These are phyloP conservation scores for Cetoscarus ocellatus DNA, from an alignment of 2,797 vertebrate genomes.

Conservation along the genomic window DNA sequence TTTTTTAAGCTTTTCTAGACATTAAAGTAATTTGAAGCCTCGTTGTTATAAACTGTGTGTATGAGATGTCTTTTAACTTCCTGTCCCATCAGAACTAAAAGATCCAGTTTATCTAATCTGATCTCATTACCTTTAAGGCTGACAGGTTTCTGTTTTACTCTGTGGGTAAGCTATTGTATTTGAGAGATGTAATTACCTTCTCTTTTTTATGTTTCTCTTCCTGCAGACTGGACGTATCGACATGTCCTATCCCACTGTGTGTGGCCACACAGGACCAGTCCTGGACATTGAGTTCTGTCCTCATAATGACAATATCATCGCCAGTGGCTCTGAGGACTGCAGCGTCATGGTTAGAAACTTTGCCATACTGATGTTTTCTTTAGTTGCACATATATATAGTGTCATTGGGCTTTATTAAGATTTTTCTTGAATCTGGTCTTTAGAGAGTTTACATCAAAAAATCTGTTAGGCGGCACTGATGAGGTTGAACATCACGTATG, in stretches of 20 bases:
- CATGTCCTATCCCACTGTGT: slow-evolving; percentile 90
- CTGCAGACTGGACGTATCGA: slow-evolving; percentile 91
- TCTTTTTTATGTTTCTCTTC: slow-evolving; percentile 9
- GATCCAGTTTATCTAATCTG: not conserved
- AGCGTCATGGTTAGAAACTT: slow-evolving; percentile 86
- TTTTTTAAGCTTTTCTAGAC: not conserved
- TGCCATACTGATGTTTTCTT: not conserved
- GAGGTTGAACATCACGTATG: too few species aligned
- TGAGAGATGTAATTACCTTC: too few species aligned
- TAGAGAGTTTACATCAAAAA: too few species aligned
- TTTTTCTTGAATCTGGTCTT: too few species aligned
- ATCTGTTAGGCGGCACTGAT: too few species aligned
- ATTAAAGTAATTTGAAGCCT: too few species aligned
- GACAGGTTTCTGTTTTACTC: not conserved
- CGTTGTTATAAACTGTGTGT: slow-evolving; percentile 24
- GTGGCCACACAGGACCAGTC: slow-evolving; percentile 92
- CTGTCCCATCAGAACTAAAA: slow-evolving; percentile 1
- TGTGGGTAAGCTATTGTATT: not conserved
- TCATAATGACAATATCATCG: slow-evolving; percentile 94
- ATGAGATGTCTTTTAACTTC: slow-evolving; percentile 64
- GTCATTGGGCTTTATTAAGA: not conserved
- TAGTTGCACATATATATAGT: not conserved
- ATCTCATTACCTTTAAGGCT: not conserved
- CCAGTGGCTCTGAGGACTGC: slow-evolving; percentile 94
- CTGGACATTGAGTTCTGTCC: slow-evolving; percentile 94